Evolutionary conservation across 92 coral and sea anemone species (phyloP).

Genomic region (Anthopleura xanthogrammica): DNA sequence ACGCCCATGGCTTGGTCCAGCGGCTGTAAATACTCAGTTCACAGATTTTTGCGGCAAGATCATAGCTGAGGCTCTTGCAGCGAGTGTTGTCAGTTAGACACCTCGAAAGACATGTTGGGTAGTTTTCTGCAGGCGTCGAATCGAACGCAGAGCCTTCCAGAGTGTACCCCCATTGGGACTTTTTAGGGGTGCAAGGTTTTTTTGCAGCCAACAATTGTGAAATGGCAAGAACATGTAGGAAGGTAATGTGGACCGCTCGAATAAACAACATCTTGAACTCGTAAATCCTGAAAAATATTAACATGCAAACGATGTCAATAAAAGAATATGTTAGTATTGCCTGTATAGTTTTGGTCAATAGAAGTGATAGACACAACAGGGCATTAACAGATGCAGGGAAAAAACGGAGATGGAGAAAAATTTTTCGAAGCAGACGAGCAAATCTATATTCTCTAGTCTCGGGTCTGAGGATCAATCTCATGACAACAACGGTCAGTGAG

Average conservation of each 20-base stretch:
- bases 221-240: neutral
- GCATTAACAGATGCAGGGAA: too few species aligned
- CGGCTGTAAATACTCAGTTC: constrained; percentile 1
- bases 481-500: too few species aligned
- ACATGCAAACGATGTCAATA: too few species aligned
- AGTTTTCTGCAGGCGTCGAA: neutral
- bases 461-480: too few species aligned
- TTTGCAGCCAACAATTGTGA: neutral
- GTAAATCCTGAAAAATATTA: neutral
- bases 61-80: constrained; percentile 8
- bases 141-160: neutral
- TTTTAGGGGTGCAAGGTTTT: neutral
- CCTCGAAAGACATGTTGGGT: neutral
- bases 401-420: too few species aligned
- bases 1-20: neutral
- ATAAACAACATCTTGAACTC: neutral
- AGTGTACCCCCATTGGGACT: constrained; percentile 9
- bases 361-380: too few species aligned
- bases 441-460: too few species aligned
- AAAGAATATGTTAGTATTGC: too few species aligned
- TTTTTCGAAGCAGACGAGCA: too few species aligned
- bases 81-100: neutral
- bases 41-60: constrained; percentile 8
- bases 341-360: too few species aligned
- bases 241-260: neutral